Percentiles rank a stretch among this genome's conserved stretches.
These are phyloP conservation scores for Telenomus remus DNA, from an alignment of 1,140 invertebrate species.

Conservation along the genomic window DNA sequence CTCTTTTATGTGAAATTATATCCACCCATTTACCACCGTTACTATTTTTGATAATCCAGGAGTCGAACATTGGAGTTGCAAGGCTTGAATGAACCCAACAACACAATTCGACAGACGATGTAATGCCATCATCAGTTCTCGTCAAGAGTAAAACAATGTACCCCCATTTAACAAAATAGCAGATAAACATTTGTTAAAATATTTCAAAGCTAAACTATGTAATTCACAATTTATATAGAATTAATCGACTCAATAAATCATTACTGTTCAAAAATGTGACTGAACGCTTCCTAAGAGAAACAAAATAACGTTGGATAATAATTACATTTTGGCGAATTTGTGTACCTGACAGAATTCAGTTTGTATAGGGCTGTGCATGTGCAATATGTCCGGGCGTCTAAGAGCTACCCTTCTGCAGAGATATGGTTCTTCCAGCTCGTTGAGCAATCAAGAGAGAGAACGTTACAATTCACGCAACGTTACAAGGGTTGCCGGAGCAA, in stretches of 20 bases:
- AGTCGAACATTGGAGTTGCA: background rate
- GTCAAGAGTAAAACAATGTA: no score
- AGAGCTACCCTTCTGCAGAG: conserved; percentile 66
- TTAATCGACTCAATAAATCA: no score
- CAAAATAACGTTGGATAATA: background rate
- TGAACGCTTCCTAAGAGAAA: no score
- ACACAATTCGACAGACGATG: no score
- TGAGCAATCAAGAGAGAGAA: conserved; percentile 67
- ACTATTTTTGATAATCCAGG: conserved; percentile 14
- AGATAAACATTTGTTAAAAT: no score
- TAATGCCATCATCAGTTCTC: no score
- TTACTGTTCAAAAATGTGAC: no score
- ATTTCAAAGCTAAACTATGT: no score
- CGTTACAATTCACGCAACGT: conserved; percentile 60
- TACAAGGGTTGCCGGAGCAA: conserved; percentile 56
- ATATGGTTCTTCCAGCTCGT: conserved; percentile 73
- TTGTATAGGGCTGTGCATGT: conserved; percentile 26
- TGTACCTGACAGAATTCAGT: conserved; percentile 46
- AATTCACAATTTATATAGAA: no score
- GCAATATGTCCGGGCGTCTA: conserved; percentile 36
- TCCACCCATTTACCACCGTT: conserved; percentile 7
- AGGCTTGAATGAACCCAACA: no score
- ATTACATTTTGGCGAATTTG: conserved; percentile 21
- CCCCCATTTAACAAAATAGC: no score
- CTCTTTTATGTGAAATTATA: conserved; percentile 20